These are phyloP conservation scores for Bergia sp. DNA, from an alignment of 92 coral and sea anemone species.

Conservation along the genomic window DNA sequence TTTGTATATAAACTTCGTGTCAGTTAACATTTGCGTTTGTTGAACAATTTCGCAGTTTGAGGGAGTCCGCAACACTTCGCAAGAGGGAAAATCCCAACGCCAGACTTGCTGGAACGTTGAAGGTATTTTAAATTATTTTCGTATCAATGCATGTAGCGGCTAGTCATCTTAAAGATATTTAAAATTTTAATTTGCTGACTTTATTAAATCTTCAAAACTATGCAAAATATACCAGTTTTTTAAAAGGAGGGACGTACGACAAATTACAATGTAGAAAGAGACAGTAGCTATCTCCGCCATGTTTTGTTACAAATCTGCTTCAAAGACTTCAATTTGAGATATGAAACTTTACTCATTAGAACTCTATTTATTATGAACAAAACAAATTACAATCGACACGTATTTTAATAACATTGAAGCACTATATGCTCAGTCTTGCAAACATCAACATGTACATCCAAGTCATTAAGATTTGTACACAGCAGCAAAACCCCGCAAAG, in stretches of 20 bases:
- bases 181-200: too few species aligned
- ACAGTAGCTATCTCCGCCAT: too few species aligned
- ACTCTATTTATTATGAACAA: too few species aligned
- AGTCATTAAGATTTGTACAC: too few species aligned
- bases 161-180: too few species aligned
- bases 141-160: background rate
- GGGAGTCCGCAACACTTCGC: background rate
- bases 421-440: background rate
- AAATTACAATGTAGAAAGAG: background rate
- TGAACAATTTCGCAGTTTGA: background rate
- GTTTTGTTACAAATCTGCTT: too few species aligned
- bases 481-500: background rate
- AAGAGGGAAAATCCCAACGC: background rate
- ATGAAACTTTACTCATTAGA: background rate
- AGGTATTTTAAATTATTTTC: background rate
- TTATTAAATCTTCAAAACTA: background rate
- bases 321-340: too few species aligned
- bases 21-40: background rate
- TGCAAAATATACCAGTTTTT: background rate
- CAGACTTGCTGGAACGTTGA: background rate
- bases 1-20: background rate
- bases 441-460: too few species aligned
- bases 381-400: background rate
- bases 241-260: background rate
- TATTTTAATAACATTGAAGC: background rate